A percentile compares a stretch with the other conserved stretches of the same genome.
Evolutionary conservation across 2,797 vertebrate species (phyloP).

Genomic region (Australoheros facetus): DNA sequence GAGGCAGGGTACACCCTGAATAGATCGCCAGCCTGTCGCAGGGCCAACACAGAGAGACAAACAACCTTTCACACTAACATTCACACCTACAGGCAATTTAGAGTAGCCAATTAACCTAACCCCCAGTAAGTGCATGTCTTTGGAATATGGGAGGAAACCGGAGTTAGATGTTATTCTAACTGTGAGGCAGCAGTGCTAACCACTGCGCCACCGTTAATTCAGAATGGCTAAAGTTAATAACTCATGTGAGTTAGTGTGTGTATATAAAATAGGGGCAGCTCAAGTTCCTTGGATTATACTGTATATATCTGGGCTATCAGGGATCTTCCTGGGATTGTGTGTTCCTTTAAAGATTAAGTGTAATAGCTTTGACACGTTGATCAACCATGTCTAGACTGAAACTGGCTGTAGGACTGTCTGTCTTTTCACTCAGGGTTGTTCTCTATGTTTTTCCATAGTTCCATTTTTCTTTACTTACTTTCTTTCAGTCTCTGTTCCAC

Average conservation of each 20-base stretch:
- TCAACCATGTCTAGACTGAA: slow-evolving; percentile 14
- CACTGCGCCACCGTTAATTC: background rate
- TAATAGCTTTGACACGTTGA: slow-evolving; percentile 19
- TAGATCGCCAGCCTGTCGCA: too few species aligned
- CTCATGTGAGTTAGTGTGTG: background rate
- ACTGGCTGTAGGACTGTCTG: slow-evolving; percentile 9
- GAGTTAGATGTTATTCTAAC: too few species aligned
- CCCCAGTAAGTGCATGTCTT: too few species aligned
- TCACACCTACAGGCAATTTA: too few species aligned
- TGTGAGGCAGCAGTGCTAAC: too few species aligned
- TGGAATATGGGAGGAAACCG: too few species aligned
- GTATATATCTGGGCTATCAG: background rate
- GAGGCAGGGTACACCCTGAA: too few species aligned
- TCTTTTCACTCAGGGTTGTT: background rate
- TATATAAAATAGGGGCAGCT: background rate
- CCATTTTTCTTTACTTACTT: background rate
- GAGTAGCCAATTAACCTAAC: too few species aligned
- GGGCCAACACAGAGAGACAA: too few species aligned
- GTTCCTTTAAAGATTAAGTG: background rate
- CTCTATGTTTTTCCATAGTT: background rate
- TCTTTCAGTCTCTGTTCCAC: background rate
- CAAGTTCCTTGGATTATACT: background rate
- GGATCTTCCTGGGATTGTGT: background rate
- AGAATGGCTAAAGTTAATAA: background rate
- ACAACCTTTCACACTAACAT: too few species aligned